A percentile compares a stretch with the other conserved stretches of the same genome.
Evolutionary conservation across 2,113 vertebrate genomes (phyloP).

Genomic region (Vulpes ferrilata): DNA sequence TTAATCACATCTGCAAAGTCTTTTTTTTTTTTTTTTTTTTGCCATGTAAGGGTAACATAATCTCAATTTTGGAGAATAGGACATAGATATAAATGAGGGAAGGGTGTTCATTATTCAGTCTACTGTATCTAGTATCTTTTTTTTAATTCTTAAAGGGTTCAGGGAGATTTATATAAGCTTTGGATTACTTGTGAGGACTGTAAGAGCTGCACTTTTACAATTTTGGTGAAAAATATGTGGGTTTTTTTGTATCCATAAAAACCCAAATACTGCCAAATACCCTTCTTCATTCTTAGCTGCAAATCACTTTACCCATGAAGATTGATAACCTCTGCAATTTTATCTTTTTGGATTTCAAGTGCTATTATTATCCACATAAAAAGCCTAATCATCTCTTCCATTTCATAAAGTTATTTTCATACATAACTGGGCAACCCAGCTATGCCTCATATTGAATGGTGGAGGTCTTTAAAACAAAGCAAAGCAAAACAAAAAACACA

Average conservation of each 20-base stretch:
- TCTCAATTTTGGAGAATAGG: not conserved
- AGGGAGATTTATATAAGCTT: not conserved
- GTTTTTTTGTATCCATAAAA: not conserved
- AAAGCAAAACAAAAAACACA: not conserved
- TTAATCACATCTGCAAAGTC: not conserved
- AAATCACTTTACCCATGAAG: not conserved
- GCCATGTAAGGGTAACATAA: not conserved
- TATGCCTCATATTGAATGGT: not conserved
- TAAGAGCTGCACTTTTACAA: slow-evolving; percentile 1
- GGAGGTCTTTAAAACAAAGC: not conserved
- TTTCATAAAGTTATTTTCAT: not conserved
- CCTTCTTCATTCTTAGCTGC: not conserved
- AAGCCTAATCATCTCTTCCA: not conserved
- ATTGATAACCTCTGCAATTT: not conserved
- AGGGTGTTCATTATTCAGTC: not conserved
- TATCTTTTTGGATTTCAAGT: not conserved
- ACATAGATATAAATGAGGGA: not conserved
- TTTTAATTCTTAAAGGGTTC: not conserved
- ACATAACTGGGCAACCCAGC: not conserved
- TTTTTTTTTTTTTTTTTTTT: not conserved
- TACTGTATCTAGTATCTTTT: not conserved
- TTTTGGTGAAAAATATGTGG: not conserved
- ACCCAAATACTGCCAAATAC: not conserved
- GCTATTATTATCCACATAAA: not conserved
- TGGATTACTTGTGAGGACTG: not conserved